Base-by-base conservation (phyloP, 2,113 vertebrate species). In the Poeciliopsis turrubarensis region DNA sequence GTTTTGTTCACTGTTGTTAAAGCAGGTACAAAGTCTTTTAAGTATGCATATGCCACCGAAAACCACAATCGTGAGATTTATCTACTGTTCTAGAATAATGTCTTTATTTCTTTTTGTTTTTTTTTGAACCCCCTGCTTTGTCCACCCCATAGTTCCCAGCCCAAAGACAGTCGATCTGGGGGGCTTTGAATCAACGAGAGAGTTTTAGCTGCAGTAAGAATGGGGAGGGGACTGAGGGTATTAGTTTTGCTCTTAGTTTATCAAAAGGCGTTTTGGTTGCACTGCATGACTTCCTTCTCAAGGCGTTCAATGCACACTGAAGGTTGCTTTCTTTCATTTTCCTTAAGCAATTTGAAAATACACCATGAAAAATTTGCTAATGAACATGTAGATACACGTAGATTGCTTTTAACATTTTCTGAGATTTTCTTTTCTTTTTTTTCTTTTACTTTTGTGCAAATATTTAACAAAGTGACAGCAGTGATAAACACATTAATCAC, bases 141-240 rank as follows among this genome's bases (percentile, higher is more conserved):
- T 81, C 81, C 84, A 76, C 83, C 78, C 84, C 61, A 60, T 80
- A 82, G 81, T 91, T 82, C 87, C 27, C 60, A 90, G 91, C 93
- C 93, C 88, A 93, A 93, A 93, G 87, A 72, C 82, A 68, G 70
- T 73, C 68, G 81, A 88, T 91, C 81, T 83, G 70, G 80, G 80
- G 74, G 81, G 77, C 81, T 91, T 54, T 84, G 88, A 90, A 91
- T 92, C 80, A 87, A 83, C 91, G 78, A 82, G 70, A 87, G 63
- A 39, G 70, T 63, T 93, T 91, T 92, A 90, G 92, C 92, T 93
- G 89, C 90, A 92, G 92, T 91, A 86, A 87, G 89, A 90, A 70
- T 60, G 80, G 75, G 83, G 82, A 39, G 37, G 65, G 63, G 65
- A 78, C 54, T 70, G 0, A 4, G 54, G 44, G 60, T 86, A 83